These are phyloP conservation scores for Seriola dumerili DNA, from an alignment of 2,113 vertebrate species.

Conservation along the genomic window DNA sequence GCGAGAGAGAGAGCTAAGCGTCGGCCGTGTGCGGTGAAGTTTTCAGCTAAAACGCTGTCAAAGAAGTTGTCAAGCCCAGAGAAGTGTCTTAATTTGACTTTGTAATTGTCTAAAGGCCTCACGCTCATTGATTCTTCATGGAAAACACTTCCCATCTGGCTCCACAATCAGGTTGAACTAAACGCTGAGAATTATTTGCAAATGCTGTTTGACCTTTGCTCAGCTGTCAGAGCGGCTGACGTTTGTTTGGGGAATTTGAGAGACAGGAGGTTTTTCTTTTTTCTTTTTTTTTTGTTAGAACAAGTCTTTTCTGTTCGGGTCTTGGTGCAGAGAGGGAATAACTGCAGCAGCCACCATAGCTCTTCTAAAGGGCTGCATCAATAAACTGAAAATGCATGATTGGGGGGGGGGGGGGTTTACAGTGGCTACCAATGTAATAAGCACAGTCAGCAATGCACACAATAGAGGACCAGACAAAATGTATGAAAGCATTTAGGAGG, in stretches of 20 bases:
- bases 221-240: slow-evolving; percentile 2
- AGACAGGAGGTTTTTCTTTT: background rate
- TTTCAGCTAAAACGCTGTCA: slow-evolving; percentile 47
- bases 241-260: background rate
- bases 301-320: background rate
- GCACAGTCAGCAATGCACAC: slow-evolving; percentile 46
- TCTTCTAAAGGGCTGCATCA: slow-evolving; percentile 26
- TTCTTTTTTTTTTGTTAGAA: background rate
- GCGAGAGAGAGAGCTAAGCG: slow-evolving; percentile 27
- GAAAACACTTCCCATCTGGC: slow-evolving; percentile 45
- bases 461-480: slow-evolving; percentile 18
- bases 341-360: background rate
- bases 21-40: slow-evolving; percentile 5
- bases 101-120: slow-evolving; percentile 48
- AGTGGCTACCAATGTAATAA: slow-evolving; percentile 18
- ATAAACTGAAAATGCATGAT: background rate
- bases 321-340: background rate
- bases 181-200: slow-evolving; percentile 44
- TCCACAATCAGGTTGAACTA: slow-evolving; percentile 41
- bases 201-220: slow-evolving; percentile 44
- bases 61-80: slow-evolving; percentile 36
- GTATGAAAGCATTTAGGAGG: slow-evolving; percentile 11
- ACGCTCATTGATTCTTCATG: slow-evolving; percentile 46
- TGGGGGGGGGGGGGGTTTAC: background rate
- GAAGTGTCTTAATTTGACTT: slow-evolving; percentile 58